Conservation (phyloP, 2,113 vertebrate genomes). For the Alces alces region DNA sequence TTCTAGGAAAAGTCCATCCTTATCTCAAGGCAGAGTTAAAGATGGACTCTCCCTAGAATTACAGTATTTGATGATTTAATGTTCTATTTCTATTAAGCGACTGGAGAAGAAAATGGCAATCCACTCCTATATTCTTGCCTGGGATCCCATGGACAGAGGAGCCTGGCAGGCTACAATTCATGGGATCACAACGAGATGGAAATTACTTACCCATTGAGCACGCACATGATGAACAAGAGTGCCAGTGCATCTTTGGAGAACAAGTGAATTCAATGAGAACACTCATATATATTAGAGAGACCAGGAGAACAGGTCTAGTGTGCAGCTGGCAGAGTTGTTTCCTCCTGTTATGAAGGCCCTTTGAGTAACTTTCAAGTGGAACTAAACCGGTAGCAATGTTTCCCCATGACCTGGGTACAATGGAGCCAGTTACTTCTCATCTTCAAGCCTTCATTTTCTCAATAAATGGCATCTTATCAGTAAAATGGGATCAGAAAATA, state of each 20-base stretch:
- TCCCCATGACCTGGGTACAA: neutral
- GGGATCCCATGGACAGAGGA: neutral
- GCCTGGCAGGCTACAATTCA: neutral
- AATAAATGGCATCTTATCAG: neutral
- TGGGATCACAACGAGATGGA: neutral
- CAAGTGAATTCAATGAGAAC: neutral
- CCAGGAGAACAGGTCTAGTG: neutral
- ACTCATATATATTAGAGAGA: neutral
- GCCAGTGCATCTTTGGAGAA: neutral
- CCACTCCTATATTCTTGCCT: neutral
- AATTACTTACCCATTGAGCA: neutral
- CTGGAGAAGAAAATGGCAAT: neutral
- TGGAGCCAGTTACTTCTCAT: neutral
- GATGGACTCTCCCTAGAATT: neutral
- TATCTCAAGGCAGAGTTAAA: neutral
- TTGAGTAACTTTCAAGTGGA: neutral
- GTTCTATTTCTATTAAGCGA: neutral
- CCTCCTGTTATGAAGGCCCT: neutral
- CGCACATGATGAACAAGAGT: neutral
- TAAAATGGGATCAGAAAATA: neutral
- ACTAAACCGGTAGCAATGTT: neutral
- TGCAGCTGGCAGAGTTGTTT: neutral
- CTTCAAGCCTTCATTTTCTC: neutral
- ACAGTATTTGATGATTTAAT: neutral
- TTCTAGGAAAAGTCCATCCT: too few species aligned